Percentiles rank a stretch among this genome's conserved stretches.
phyloP scores from a whole-genome alignment of 2,113 vertebrate species.

The Nothocercus nigrocapillus region DNA sequence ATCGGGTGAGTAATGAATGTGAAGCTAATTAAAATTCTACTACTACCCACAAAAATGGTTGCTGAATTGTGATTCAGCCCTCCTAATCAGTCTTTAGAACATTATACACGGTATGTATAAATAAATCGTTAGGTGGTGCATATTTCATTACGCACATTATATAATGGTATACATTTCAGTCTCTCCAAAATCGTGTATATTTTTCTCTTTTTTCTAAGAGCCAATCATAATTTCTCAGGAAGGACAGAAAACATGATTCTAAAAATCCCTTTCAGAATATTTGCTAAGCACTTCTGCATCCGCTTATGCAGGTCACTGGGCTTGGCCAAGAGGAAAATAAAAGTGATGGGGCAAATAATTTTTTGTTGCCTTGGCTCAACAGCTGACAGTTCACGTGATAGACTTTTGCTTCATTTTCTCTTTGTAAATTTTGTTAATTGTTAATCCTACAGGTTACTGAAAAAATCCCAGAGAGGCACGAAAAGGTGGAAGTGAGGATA shows the following conservation, averaged over 20 bases:
- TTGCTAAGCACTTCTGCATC: neutral
- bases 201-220: neutral
- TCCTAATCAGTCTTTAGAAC: conserved; percentile 58
- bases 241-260: neutral
- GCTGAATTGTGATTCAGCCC: conserved; percentile 37
- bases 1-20: conserved; percentile 66
- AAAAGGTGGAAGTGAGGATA: neutral
- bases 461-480: neutral
- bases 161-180: neutral
- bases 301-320: neutral
- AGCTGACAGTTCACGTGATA: neutral
- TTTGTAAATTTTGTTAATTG: neutral
- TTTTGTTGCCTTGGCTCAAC: neutral
- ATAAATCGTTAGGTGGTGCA: neutral
- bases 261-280: neutral
- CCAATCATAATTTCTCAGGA: neutral
- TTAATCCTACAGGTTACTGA: neutral
- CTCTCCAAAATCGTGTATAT: neutral
- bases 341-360: neutral
- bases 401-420: neutral
- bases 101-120: neutral
- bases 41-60: conserved; percentile 57
- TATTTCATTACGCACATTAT: neutral
- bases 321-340: neutral
- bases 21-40: conserved; percentile 77